Conservation (phyloP, 2,113 vertebrate genomes). For the Syngnathus scovelli region DNA sequence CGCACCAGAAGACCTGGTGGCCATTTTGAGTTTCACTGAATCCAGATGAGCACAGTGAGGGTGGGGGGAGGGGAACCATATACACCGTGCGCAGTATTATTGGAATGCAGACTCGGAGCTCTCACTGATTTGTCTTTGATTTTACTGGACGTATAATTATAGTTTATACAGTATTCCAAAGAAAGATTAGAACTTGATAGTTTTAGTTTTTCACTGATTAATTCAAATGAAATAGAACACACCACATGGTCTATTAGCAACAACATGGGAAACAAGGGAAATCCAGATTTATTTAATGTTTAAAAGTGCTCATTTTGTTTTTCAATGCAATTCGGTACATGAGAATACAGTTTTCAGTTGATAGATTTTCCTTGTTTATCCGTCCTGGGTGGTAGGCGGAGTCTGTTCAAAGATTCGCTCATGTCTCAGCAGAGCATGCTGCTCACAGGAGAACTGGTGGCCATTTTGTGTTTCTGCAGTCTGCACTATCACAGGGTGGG, state of each 20-base stretch:
- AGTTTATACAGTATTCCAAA: background rate
- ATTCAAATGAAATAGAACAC: background rate
- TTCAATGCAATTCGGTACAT: conserved; percentile 7
- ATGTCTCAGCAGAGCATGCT: conserved; percentile 48
- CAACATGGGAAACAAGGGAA: background rate
- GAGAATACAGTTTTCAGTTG: conserved; percentile 31
- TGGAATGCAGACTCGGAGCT: conserved; percentile 49
- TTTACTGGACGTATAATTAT: background rate
- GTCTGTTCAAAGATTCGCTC: conserved; percentile 46
- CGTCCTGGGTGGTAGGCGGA: conserved; percentile 46
- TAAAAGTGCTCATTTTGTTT: background rate
- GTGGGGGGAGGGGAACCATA: conserved; percentile 48
- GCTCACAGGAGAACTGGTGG: conserved; percentile 61
- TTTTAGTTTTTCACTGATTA: background rate
- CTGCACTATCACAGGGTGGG: conserved; percentile 40
- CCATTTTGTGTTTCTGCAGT: conserved; percentile 67
- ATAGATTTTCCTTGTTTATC: conserved; percentile 11
- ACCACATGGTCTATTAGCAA: background rate
- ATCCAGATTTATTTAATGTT: background rate
- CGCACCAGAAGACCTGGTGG: conserved; percentile 51
- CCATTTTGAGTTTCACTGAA: conserved; percentile 67
- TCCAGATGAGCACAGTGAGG: conserved; percentile 52
- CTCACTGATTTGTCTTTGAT: conserved; percentile 28
- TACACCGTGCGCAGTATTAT: conserved; percentile 40
- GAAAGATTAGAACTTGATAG: background rate